Base-by-base conservation (phyloP, 2,113 vertebrate species). In the Lethenteron camtschaticum region DNA sequence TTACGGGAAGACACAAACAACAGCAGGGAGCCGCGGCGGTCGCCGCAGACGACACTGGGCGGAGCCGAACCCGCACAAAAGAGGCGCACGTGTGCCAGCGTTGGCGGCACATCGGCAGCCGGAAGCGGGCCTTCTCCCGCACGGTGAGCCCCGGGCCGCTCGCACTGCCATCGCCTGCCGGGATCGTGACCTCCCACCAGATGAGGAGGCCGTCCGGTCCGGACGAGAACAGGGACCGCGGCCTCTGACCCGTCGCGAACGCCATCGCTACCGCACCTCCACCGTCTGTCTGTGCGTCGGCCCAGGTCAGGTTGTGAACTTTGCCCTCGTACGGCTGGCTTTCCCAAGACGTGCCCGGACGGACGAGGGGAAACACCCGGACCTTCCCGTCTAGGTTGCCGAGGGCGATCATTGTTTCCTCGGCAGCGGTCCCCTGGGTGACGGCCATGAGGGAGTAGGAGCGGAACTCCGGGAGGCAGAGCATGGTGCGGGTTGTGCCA, bases 21-120 rank as follows among this genome's bases (percentile, higher is more conserved):
- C 57, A 90, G 76, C 11, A 99, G 76, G 1, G 91, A 96, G 1
- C 94, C 94, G 57, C 92, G 82, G 71, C 89, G 83, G 77, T 96
- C 92, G 2, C 92, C 94, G 1, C 88, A 95, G 9, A 89, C 72
- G 79, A 92, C 82, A 11, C 86, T 76, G 8, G 70, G 72, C 1
- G 75, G 78, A 10, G 9, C n/a, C 24, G 63, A 66, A 2, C 75
- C 71, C 3, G 77, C 18, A 86, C 71, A 68, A 79, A 77, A 9
- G 81, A 66, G 0, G 81, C 81, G 1, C 87, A 81, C 0, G 88
- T 89, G 72, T 91, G 84, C 94, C 94, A 99, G 68, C 89, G 79
- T 72, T 96, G 91, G 73, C 81, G 83, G 71, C 89, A 87, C 1
- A 73, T 71, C 0, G 90, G 94, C 18, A 99, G 79, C 41, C 80